A percentile compares a stretch with the other conserved stretches of the same genome.
phyloP scores from a whole-genome alignment of 2,113 vertebrate genomes.

The Melanocharis versteri region DNA sequence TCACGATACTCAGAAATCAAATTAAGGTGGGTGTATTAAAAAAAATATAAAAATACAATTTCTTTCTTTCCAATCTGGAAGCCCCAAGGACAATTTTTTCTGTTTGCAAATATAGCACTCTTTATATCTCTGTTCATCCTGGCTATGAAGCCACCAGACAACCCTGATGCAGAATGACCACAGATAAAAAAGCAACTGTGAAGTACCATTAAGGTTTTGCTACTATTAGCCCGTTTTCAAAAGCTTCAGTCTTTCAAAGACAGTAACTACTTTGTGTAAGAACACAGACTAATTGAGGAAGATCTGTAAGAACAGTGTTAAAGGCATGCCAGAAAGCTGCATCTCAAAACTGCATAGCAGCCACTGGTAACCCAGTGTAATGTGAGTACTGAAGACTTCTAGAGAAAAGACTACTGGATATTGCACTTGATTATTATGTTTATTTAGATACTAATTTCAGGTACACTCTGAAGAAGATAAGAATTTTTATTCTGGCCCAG shows the following conservation, averaged over 20 bases:
- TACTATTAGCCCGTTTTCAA: background rate
- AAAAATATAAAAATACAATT: background rate
- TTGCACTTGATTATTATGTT: background rate
- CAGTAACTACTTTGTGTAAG: background rate
- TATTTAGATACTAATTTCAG: background rate
- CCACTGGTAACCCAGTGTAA: background rate
- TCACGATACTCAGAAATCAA: fast-evolving
- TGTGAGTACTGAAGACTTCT: background rate
- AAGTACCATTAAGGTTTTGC: background rate
- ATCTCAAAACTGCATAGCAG: background rate
- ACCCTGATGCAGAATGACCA: background rate
- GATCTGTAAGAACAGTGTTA: background rate
- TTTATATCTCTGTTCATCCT: background rate
- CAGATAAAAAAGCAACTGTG: background rate
- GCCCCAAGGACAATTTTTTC: background rate
- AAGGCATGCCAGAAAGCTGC: background rate
- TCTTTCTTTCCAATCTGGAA: background rate
- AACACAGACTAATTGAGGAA: background rate
- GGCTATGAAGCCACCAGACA: background rate
- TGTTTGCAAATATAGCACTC: background rate
- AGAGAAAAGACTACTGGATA: background rate
- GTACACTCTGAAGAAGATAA: background rate
- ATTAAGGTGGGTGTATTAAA: background rate
- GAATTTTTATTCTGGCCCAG: background rate
- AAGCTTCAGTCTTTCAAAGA: background rate